These are phyloP conservation scores for Opisthocomus hoazin DNA, from an alignment of 2,113 vertebrate species.

Conservation along the genomic window DNA sequence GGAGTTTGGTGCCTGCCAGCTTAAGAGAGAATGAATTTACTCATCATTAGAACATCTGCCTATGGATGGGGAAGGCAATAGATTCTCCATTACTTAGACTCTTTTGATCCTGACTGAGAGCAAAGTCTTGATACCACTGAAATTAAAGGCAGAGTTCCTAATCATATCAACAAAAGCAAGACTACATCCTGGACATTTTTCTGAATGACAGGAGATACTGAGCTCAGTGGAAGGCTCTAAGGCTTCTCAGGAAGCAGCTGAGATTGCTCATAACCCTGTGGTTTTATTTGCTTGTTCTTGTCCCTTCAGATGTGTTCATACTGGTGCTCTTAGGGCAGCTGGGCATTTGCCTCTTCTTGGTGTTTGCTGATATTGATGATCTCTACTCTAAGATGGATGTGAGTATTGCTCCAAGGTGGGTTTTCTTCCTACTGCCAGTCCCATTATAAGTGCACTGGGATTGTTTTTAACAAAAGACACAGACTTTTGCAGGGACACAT, in stretches of 20 bases:
- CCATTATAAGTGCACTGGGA: background rate
- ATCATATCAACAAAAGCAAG: background rate
- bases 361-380: slow-evolving; percentile 73
- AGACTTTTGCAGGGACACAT: background rate
- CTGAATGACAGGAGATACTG: background rate
- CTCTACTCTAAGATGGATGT: slow-evolving; percentile 75
- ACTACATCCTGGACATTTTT: background rate
- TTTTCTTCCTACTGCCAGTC: background rate
- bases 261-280: background rate
- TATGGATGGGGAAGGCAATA: background rate
- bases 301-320: slow-evolving; percentile 71
- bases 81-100: background rate
- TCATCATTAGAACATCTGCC: background rate
- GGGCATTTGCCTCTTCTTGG: slow-evolving; percentile 70
- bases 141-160: background rate
- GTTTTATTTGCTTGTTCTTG: background rate
- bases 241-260: background rate
- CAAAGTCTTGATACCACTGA: background rate
- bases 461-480: background rate
- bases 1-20: background rate
- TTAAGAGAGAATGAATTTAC: background rate
- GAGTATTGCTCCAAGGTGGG: slow-evolving; percentile 37
- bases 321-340: slow-evolving; percentile 67
- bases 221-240: background rate
- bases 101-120: background rate